Conservation (phyloP, 2,113 vertebrate species). For the Natator depressus region DNA sequence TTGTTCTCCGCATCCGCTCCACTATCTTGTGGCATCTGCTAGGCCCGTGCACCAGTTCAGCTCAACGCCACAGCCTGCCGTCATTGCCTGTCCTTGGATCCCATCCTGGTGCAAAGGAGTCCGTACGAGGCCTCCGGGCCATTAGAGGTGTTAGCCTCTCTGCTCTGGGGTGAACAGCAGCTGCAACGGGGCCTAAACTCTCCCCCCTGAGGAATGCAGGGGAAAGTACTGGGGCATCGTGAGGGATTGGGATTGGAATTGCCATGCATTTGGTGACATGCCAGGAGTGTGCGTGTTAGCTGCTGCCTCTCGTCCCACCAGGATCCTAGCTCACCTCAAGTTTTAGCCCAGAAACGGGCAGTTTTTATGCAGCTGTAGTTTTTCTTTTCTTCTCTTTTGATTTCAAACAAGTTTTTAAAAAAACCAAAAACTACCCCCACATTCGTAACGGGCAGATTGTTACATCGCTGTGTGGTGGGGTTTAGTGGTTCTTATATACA, state of each 20-base stretch:
- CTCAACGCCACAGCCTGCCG: neutral
- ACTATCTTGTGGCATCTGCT: too few relatives aligned
- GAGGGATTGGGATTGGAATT: neutral
- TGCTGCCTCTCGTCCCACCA: neutral
- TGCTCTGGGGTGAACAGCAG: neutral
- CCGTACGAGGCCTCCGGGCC: neutral
- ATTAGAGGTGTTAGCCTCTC: neutral
- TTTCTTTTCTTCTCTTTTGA: neutral
- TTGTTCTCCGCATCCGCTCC: too few relatives aligned
- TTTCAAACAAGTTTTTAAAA: neutral
- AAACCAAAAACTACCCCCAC: neutral
- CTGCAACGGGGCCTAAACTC: neutral
- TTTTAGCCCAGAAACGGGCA: neutral
- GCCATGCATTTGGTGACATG: neutral
- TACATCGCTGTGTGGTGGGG: neutral
- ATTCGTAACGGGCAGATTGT: neutral
- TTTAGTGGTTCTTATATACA: constrained; percentile 69
- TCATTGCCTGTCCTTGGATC: neutral
- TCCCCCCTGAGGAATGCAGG: neutral
- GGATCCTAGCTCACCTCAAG: neutral
- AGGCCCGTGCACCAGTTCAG: too few relatives aligned
- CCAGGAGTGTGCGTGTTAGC: neutral
- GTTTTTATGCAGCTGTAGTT: neutral
- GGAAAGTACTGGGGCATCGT: neutral
- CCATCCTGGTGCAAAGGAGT: neutral